Evolutionary conservation across 2,797 vertebrate genomes (phyloP), one percentile per base, ranked within the genome.

Genomic region (Arrhamphus sclerolepis): DNA sequence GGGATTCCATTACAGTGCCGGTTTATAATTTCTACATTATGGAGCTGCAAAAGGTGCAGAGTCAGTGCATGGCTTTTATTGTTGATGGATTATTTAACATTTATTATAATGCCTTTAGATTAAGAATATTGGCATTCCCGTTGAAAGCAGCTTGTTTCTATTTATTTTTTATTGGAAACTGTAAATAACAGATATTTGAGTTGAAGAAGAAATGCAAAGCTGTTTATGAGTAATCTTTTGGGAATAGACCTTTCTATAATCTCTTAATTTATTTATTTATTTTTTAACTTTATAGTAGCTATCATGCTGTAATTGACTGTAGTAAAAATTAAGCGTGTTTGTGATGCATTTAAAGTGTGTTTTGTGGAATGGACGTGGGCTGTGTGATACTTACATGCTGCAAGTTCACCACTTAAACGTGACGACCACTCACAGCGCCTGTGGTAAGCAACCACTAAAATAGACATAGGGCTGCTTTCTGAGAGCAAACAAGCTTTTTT

Each of bases 1-100:
- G 66, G 72, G 74, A 75, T 44, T 16, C 42, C 44, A 54, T 75
- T 58, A 53, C 56, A 73, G 43, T 18, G 49, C 22, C 52, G 18
- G n/a, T 66, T n/a, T n/a, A 17, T 48, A 39, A 31, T 64, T 55
- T 40, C 62, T 17, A 24, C 67, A 48, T 70, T 70, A 75, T 44
- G n/a, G 70, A 49, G 53, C 58, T 66, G 31, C 71, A 21, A 20
- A 53, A 49, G 55, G 18, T 57, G 3, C 56, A 47, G 54, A 81
- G 63, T 39, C 52, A 61, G 61, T 46, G 49, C 39, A 24, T 58
- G 24, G 44, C n/a, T 65, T 58, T 72, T 66, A 57, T 40, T 67
- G 39, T 40, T 62, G 51, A 19, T 61, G 3, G 41, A 19, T 55
- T 47, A 31, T 34, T 56, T 58, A 52, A 52, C 39, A 44, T 38